phyloP scores from a whole-genome alignment of 2,888 invertebrate genomes.

The Sarcophaga subvicina region DNA sequence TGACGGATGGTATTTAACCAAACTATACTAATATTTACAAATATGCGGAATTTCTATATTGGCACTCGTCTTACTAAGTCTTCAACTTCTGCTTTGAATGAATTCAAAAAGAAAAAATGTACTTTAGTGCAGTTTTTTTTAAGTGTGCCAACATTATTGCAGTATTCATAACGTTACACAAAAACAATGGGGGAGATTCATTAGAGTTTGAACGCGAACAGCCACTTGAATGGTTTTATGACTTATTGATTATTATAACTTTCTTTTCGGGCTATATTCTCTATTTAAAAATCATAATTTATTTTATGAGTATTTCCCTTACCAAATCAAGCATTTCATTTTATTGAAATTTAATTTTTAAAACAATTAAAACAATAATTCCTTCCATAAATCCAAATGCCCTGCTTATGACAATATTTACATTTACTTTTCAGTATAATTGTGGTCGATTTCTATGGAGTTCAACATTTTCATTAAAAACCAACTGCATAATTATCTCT shows the following conservation, averaged over 20 bases:
- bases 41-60: too few species aligned
- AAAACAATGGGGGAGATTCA: conserved; percentile 6
- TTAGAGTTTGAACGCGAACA: conserved; percentile 27
- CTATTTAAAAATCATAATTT: conserved; percentile 10
- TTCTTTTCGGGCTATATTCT: background rate
- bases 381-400: background rate
- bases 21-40: too few species aligned
- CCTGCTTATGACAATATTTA: conserved; percentile 37
- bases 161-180: background rate
- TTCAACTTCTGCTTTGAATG: too few species aligned
- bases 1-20: too few species aligned
- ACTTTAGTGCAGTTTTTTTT: background rate
- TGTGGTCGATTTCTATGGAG: background rate
- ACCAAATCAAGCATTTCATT: conserved; percentile 14
- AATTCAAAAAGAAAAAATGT: too few species aligned
- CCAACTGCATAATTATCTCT: conserved; percentile 25
- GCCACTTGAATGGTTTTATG: conserved; percentile 51
- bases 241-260: conserved; percentile 46
- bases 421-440: conserved; percentile 28
- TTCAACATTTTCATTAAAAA: conserved; percentile 18
- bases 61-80: too few species aligned
- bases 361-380: conserved; percentile 46
- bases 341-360: conserved; percentile 49
- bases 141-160: conserved; percentile 5
- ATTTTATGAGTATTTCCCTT: conserved; percentile 16